phyloP scores from a whole-genome alignment of 2,797 vertebrate genomes.

The Numenius phaeopus region DNA sequence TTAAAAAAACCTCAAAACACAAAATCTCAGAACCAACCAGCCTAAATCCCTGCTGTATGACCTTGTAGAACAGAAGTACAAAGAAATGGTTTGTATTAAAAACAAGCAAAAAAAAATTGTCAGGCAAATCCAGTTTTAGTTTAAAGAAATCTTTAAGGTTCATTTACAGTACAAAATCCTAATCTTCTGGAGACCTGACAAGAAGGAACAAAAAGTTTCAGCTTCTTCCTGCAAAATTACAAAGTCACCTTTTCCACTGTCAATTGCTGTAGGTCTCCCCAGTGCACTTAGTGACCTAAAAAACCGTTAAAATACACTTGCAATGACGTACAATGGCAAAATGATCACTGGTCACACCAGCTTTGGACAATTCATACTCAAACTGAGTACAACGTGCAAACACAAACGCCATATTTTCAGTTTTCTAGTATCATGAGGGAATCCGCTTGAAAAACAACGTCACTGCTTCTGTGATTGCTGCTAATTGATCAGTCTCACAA shows the following conservation, averaged over 20 bases:
- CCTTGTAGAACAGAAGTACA: constrained; percentile 1
- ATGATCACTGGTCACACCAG: neutral
- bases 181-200: neutral
- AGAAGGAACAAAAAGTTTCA: constrained; percentile 28
- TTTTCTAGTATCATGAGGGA: neutral
- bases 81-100: neutral
- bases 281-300: neutral
- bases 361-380: neutral
- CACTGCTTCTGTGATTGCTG: neutral
- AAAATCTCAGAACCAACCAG: neutral
- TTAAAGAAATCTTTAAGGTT: constrained; percentile 47
- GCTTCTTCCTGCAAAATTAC: neutral
- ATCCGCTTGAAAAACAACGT: neutral
- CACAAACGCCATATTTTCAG: fast-evolving
- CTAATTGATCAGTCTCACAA: neutral
- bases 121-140: neutral
- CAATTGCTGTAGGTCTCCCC: neutral
- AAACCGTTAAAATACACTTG: neutral
- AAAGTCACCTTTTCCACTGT: constrained; percentile 15
- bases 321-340: neutral
- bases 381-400: neutral
- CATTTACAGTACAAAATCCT: constrained; percentile 43
- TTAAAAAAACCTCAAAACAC: neutral
- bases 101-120: neutral
- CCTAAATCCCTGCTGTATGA: neutral